phyloP scores from a whole-genome alignment of 2,888 invertebrate species.

The Empis livida region DNA sequence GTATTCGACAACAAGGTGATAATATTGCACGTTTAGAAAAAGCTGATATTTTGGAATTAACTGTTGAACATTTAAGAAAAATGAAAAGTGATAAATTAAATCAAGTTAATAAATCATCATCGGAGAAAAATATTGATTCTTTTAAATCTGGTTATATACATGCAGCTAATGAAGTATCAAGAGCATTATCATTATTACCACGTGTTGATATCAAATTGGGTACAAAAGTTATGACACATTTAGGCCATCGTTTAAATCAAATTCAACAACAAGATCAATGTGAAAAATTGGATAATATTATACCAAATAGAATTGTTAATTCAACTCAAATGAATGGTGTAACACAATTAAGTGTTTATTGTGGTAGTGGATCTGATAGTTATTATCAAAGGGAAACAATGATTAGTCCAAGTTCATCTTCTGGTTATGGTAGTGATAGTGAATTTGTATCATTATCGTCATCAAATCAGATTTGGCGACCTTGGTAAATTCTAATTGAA shows the following conservation, averaged over 20 bases:
- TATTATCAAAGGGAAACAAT: constrained; percentile 1
- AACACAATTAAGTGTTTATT: constrained; percentile 6
- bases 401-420: constrained; percentile 29
- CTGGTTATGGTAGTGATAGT: constrained; percentile 33
- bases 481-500: constrained; percentile 22
- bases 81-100: constrained; percentile 50
- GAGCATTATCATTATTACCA: constrained; percentile 69
- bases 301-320: not conserved
- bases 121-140: constrained; percentile 57
- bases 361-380: constrained; percentile 1
- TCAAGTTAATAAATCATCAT: constrained; percentile 39
- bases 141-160: constrained; percentile 82
- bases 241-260: constrained; percentile 66
- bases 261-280: not conserved
- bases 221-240: constrained; percentile 78
- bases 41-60: constrained; percentile 78
- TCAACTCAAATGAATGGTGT: constrained; percentile 1
- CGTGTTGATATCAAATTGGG: constrained; percentile 77
- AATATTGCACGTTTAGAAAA: constrained; percentile 78
- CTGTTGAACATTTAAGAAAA: constrained; percentile 72
- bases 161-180: constrained; percentile 78
- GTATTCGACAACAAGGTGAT: constrained; percentile 49
- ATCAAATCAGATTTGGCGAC: constrained; percentile 25
- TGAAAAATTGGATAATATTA: constrained; percentile 2
- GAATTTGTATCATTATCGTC: constrained; percentile 18